Conservation (phyloP, 2,888 invertebrate genomes). For the Flabesymbios commensalis region DNA sequence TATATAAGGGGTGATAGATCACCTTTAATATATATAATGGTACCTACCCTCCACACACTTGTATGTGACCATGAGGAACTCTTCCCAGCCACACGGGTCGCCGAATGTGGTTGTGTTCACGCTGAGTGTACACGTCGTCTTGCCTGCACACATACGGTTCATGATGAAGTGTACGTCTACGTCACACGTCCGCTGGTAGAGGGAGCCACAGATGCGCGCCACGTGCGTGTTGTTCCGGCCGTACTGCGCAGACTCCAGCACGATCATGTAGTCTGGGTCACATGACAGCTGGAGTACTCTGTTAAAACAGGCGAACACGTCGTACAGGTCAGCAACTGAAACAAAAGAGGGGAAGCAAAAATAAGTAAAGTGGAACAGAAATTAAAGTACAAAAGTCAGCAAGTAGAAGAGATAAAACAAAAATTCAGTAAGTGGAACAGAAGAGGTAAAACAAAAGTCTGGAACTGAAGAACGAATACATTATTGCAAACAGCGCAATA, state of each 20-base stretch:
- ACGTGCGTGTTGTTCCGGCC: constrained; percentile 35
- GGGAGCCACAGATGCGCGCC: constrained; percentile 24
- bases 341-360: neutral
- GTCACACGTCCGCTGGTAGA: constrained; percentile 30
- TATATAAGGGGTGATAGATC: too few relatives aligned
- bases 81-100: constrained; percentile 36
- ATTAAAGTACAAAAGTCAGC: too few relatives aligned
- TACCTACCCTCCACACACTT: constrained; percentile 31
- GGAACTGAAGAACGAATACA: too few relatives aligned
- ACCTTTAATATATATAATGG: too few relatives aligned
- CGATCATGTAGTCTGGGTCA: constrained; percentile 14
- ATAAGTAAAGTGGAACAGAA: too few relatives aligned
- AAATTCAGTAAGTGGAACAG: too few relatives aligned
- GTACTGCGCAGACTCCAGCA: constrained; percentile 26
- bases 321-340: neutral
- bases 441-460: too few relatives aligned
- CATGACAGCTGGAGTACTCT: constrained; percentile 26
- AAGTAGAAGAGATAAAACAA: too few relatives aligned
- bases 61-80: constrained; percentile 34
- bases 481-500: too few relatives aligned
- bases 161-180: constrained; percentile 34
- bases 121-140: constrained; percentile 23
- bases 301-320: constrained; percentile 28
- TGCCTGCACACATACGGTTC: constrained; percentile 31
- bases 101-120: constrained; percentile 32